Evolutionary conservation across 2,888 invertebrate genomes (phyloP).

Genomic region (Loripinus fragilis): DNA sequence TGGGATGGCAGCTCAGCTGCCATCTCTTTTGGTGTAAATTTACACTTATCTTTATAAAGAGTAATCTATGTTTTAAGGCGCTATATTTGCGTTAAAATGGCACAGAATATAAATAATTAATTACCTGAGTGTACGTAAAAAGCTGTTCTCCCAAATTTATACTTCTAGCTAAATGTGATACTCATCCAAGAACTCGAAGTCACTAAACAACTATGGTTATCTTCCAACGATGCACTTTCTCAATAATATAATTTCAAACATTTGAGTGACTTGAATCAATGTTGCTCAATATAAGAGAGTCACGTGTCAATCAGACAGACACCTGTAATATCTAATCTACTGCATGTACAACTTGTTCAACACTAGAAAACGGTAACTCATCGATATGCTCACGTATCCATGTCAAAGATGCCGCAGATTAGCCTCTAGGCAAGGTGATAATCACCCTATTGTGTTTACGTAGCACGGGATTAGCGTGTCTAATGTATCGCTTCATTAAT

Average conservation of each 20-base stretch:
- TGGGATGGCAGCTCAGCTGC: no score
- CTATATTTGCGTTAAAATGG: no score
- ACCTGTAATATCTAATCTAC: neutral
- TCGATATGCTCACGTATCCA: neutral
- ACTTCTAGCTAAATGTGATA: no score
- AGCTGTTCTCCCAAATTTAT: no score
- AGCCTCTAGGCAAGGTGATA: constrained; percentile 2
- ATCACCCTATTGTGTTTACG: constrained; percentile 11
- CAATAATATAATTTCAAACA: neutral
- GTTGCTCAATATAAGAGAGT: neutral
- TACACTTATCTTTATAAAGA: no score
- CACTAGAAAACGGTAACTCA: constrained; percentile 8
- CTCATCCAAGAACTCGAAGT: no score
- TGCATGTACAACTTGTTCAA: neutral
- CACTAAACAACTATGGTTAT: no score
- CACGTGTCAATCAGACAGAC: constrained; percentile 10
- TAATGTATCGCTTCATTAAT: neutral
- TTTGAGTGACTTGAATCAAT: constrained; percentile 6
- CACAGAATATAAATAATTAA: no score
- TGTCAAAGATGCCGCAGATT: neutral
- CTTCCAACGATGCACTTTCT: neutral
- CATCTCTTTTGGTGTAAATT: no score
- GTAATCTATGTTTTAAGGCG: no score
- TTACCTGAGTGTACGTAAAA: no score
- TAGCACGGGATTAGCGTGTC: constrained; percentile 5